A percentile compares a stretch with the other conserved stretches of the same genome.
phyloP scores from a whole-genome alignment of 2,888 invertebrate species.

The Lagria hirta region DNA sequence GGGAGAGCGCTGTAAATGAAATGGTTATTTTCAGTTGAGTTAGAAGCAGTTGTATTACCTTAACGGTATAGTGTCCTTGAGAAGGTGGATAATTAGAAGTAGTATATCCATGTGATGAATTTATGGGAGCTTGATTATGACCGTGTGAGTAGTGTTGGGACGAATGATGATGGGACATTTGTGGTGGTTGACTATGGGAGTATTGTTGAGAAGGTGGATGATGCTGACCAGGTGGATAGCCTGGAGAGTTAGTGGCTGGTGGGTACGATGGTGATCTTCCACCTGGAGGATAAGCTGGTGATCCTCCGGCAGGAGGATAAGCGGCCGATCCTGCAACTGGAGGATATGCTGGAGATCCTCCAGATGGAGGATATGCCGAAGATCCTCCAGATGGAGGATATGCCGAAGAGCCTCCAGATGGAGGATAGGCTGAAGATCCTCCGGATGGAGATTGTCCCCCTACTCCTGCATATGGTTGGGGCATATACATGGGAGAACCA shows the following conservation, averaged over 20 bases:
- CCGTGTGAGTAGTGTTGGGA: background rate
- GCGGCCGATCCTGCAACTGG: slow-evolving; percentile 2
- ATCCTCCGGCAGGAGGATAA: no score
- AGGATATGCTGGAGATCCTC: slow-evolving; percentile 29
- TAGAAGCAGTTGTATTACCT: slow-evolving; percentile 8
- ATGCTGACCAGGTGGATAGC: no score
- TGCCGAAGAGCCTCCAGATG: no score
- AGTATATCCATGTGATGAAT: slow-evolving; percentile 1
- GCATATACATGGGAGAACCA: slow-evolving; percentile 54
- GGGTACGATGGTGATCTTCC: slow-evolving; percentile 3
- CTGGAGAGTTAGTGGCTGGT: background rate
- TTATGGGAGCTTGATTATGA: slow-evolving; percentile 5
- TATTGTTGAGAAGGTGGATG: background rate
- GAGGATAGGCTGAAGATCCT: slow-evolving; percentile 22
- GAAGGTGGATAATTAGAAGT: slow-evolving; percentile 11
- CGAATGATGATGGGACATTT: slow-evolving; percentile 1
- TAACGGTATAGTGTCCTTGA: slow-evolving; percentile 11
- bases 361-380: slow-evolving; percentile 26
- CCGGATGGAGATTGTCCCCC: background rate
- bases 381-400: slow-evolving; percentile 30
- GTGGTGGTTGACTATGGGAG: slow-evolving; percentile 5
- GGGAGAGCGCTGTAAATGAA: slow-evolving; percentile 69
- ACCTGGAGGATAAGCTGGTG: slow-evolving; percentile 3
- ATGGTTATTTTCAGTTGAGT: no score
- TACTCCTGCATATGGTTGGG: slow-evolving; percentile 49